Conservation (phyloP, 2,888 invertebrate species). For the Drosophila histrio region DNA sequence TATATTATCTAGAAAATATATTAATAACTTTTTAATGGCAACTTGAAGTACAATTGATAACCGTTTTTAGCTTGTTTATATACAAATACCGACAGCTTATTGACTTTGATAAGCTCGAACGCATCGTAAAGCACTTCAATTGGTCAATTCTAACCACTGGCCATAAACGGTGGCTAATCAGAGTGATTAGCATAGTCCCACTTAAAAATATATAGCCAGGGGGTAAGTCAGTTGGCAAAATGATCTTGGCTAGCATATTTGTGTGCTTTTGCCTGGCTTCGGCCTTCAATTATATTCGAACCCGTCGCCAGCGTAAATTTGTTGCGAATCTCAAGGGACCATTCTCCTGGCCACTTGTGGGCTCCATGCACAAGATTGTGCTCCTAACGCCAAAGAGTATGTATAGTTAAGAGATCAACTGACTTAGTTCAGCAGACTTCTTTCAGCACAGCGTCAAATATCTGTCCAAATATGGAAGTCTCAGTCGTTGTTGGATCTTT, state of each 20-base stretch:
- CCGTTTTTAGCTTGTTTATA: background rate
- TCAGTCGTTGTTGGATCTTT: constrained; percentile 64
- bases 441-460: constrained; percentile 54
- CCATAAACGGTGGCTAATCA: constrained; percentile 21
- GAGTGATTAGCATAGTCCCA: constrained; percentile 12
- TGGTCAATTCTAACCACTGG: constrained; percentile 2
- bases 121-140: constrained; percentile 32
- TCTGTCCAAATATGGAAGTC: constrained; percentile 49
- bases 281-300: constrained; percentile 60
- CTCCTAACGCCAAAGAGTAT: constrained; percentile 59
- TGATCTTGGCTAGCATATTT: constrained; percentile 64
- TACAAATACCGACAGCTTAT: background rate
- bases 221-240: constrained; percentile 48
- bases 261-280: constrained; percentile 66
- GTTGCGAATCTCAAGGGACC: constrained; percentile 64
- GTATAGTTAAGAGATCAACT: background rate
- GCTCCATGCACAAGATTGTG: constrained; percentile 59
- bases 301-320: constrained; percentile 53
- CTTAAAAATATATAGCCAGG: constrained; percentile 2
- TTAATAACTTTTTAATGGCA: constrained; percentile 7
- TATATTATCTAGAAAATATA: background rate
- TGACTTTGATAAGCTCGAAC: constrained; percentile 7
- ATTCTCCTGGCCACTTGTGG: constrained; percentile 56
- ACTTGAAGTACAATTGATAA: background rate
- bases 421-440: constrained; percentile 44